Evolutionary conservation across 2,888 invertebrate genomes (phyloP), one percentile per base, ranked within the genome.

Genomic region (Oligia strigilis): DNA sequence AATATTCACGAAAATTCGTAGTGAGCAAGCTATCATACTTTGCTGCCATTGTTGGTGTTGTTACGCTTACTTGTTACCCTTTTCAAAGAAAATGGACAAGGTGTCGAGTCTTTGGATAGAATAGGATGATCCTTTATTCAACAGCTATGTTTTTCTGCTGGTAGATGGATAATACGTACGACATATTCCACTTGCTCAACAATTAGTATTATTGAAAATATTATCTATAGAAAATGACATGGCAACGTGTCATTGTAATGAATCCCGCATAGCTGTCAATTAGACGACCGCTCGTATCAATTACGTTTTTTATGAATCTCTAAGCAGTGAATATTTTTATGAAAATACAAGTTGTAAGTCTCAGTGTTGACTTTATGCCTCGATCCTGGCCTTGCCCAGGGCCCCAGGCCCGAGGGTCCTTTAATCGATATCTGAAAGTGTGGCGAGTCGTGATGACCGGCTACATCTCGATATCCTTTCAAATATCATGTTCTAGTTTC

Each of bases 401-500:
- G 85, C 77, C 87, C 81, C 36, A 36, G 36, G 40, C 13, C 49
- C 69, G 85, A 87, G 77, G 87, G 85, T 78, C 87, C 81, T 85
- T 84, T 69, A 64, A 69, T 65, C 65, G 77, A 60, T 65, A 72
- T 75, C 80, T 80, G 85, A 80, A 84, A 87, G 84, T 83, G 70
- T 72, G 60, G 62, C 75, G 66, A 46, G 80, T 80, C 81, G 85
- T 78, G 82, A 81, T 82, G 76, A 64, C 71, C 76, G 65, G 71
- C 69, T 72, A 74, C 84, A 83, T 86, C 82, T 82, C 75, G 82
- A 88, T 84, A 86, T 86, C 81, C 83, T 86, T 85, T 86, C 88
- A 84, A 88, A 80, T 82, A 82, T 81, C 72, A 74, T 80, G 82
- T 81, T 80, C 86, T 87, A 86, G 89, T 88, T 88, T 85, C 76